Evolutionary conservation across 2,797 vertebrate genomes (phyloP), one percentile per base, ranked within the genome.

Genomic region (Pristis pectinata): DNA sequence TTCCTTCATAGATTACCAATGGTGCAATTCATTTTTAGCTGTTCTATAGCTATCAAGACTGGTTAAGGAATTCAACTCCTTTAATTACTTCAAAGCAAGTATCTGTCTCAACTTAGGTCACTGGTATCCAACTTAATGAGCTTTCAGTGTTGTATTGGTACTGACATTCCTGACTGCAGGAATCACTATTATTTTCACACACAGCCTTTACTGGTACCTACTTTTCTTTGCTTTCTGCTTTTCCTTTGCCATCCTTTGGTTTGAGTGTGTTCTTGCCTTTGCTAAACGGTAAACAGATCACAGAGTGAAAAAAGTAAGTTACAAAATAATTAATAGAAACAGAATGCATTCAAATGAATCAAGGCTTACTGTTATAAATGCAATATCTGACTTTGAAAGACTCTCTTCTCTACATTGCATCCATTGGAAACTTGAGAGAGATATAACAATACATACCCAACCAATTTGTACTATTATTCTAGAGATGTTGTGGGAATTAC

Each of bases 191-290:
- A 72, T 72, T 72, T 72, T 49, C 10, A 70, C 67, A 7, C 6
- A 53, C 15, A 53, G 74, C 30, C 49, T 94, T 76, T 22, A 72
- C 67, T 64, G 49, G 72, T 96, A 97, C 96, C 96, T 97, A 97
- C 97, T 97, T 98, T 95, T 97, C 95, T 95, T 97, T 97, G 59
- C 95, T 96, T 95, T 95, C 96, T 96, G 96, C 95, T 93, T 94
- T 95, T 95, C 95, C 95, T 96, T 94, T 95, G 37, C 59, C 91
- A 34, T 94, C 94, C 83, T 97, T 97, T 0, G 93, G 96, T 96
- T 97, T 97, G 96, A 15, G 41, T 44, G 30, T 24, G 19, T 96
- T 96, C 95, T 96, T 97, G 95, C 95, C 96, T 96, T 97, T 97
- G 96, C 97, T 97, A 96, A 95, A 95, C 94, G 41, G 37, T 0